Base-by-base conservation (phyloP, 2,888 invertebrate genomes). In the Tetranychus piercei region DNA sequence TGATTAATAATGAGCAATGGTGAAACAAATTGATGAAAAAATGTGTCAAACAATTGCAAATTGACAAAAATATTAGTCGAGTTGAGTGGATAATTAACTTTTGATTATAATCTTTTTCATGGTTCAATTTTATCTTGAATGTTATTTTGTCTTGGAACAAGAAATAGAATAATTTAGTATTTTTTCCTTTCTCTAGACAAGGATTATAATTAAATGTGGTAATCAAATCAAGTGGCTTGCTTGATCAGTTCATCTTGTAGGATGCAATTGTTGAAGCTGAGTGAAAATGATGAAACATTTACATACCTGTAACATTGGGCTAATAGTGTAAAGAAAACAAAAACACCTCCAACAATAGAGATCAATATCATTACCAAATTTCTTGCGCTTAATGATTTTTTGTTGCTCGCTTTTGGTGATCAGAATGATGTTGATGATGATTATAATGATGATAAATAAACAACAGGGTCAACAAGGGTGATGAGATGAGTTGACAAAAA, bases 301-400 rank as follows among this genome's bases (percentile, higher is more conserved):
- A 69, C 20, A 69, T 69, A 69, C 92, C 93, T 92, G 91, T 94
- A 94, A 91, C 94, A 94, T 88, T 94, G 90, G 88, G 94, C 94
- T 90, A 94, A 90, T 88, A 92, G 90, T 87, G 94, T 92, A 89
- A 94, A 94, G 88, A 92, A 89, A 88, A 94, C 89, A 90, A 94
- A 94, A 88, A 94, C 94, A 88, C 93, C 92, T 89, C 93, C 94
- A 89, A 94, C 93, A 88, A 93, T 92, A 88, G 92, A 92, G 89
- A 94, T 93, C 88, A 94, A 91, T 87, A 92, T 91, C 88, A 89
- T 91, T 87, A 94, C 94, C 88, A 94, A 90, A 84, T 87, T 87
- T 85, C 90, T 87, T 83, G 91, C 91, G 87, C 90, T 91, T 87
- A 92, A 88, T 86, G 89, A 89, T 86, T 88, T 87, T 83, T 87